These are phyloP conservation scores for Poecile montanus DNA, from an alignment of 2,797 vertebrate genomes.

Conservation along the genomic window DNA sequence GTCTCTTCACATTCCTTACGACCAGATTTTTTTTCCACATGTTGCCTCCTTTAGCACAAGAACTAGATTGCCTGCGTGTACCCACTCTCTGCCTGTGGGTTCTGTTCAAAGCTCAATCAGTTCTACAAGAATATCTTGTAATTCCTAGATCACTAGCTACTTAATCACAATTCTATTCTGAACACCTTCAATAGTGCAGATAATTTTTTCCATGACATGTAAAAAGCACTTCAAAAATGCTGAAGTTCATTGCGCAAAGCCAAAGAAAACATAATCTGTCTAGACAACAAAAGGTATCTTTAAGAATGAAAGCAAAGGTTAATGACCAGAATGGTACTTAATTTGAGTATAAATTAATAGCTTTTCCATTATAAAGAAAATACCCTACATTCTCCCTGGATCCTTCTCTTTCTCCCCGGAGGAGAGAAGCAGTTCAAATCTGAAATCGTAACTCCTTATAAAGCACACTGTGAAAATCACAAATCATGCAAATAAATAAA, in stretches of 20 bases:
- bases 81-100: not conserved
- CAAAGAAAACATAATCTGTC: not conserved
- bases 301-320: conserved; percentile 24
- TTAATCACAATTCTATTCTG: not conserved
- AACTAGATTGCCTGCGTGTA: not conserved
- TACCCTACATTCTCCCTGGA: not conserved
- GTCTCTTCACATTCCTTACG: not conserved
- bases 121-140: not conserved
- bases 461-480: not conserved
- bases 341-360: conserved; percentile 40
- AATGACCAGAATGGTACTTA: conserved; percentile 3
- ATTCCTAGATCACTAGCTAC: not conserved
- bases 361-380: conserved; percentile 10
- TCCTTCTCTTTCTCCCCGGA: not conserved
- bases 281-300: conserved; percentile 11
- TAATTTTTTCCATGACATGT: not conserved
- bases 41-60: not conserved
- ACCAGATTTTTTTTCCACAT: not conserved
- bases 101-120: not conserved
- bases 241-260: not conserved
- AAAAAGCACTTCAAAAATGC: not conserved
- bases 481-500: not conserved
- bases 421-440: not conserved
- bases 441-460: not conserved
- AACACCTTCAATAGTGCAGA: not conserved